Evolutionary conservation across 2,797 vertebrate species (phyloP), one percentile per base, ranked within the genome.

Genomic region (Tarsius wallacei): DNA sequence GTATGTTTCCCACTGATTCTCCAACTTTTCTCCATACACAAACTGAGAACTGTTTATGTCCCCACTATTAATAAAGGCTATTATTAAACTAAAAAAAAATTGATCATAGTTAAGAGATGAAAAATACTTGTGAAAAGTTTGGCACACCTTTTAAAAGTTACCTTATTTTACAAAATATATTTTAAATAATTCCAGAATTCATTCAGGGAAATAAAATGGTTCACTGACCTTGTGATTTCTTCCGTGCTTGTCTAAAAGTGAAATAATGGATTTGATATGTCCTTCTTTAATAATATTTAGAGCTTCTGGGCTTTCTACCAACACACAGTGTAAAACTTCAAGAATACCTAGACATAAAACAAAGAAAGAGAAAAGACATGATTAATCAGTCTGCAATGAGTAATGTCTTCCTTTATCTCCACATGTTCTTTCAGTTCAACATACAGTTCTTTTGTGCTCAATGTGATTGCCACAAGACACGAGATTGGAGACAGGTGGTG

Each of bases 281-380:
- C 99, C 99, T 97, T 99, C 99, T 98, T 99, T 99, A 98, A 99
- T 99, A 96, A 99, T 99, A 98, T 99, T 99, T 66, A 99, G 98
- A 77, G 99, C 99, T 98, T 99, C 99, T 42, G 99, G 99, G 98
- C 99, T 99, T 98, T 99, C 99, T 98, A 99, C 99, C 97, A 99
- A 98, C 14, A 99, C 99, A 98, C 99, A 99, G 94, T 99, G 99
- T 96, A 99, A 99, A 94, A 99, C 99, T 94, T 99, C 99, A 36
- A 99, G 98, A 97, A 99, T 99, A 92, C 99, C 99, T 99, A 47
- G 4, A 96, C 71, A 53, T 7, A 19, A 26, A 84, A 70, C 59
- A 90, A 78, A 53, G 0, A 42, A 77, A 36, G 22, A 13, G 6
- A 57, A 47, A 21, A 33, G 5, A 17, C 1, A 19, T 4, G 49